Conservation (phyloP, 2,113 vertebrate genomes). For the Alouatta palliata region DNA sequence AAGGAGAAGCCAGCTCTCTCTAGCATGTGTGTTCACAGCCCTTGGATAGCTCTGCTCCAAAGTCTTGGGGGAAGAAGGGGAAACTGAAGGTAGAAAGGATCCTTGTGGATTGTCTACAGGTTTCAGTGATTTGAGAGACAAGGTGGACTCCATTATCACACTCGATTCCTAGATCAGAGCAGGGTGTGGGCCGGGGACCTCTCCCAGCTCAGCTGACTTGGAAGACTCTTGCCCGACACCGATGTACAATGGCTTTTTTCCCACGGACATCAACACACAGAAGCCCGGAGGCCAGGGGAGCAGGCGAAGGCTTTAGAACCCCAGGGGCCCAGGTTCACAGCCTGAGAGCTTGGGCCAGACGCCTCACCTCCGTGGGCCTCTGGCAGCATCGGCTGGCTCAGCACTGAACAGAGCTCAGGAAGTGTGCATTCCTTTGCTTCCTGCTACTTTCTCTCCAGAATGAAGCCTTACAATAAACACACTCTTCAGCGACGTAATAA, state of each 20-base stretch:
- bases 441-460: not conserved
- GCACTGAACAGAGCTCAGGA: not conserved
- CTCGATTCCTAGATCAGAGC: not conserved
- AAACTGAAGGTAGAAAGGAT: not conserved
- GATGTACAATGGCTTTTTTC: not conserved
- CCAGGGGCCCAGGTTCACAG: too few species aligned
- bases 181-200: too few species aligned
- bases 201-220: not conserved
- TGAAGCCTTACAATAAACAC: not conserved
- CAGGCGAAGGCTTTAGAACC: not conserved
- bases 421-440: not conserved
- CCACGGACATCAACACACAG: not conserved
- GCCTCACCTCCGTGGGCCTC: not conserved
- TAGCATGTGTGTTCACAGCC: not conserved
- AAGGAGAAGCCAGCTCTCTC: not conserved
- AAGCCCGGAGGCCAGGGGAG: not conserved
- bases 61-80: not conserved
- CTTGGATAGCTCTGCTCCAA: not conserved
- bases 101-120: not conserved
- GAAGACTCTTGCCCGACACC: too few species aligned
- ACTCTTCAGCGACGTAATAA: not conserved
- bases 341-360: not conserved
- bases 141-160: not conserved
- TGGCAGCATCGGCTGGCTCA: rapidly evolving
- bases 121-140: not conserved